Percentiles rank a stretch among this genome's conserved stretches.
These are phyloP conservation scores for Slavum lentiscoides DNA, from an alignment of 2,888 invertebrate genomes.

Conservation along the genomic window DNA sequence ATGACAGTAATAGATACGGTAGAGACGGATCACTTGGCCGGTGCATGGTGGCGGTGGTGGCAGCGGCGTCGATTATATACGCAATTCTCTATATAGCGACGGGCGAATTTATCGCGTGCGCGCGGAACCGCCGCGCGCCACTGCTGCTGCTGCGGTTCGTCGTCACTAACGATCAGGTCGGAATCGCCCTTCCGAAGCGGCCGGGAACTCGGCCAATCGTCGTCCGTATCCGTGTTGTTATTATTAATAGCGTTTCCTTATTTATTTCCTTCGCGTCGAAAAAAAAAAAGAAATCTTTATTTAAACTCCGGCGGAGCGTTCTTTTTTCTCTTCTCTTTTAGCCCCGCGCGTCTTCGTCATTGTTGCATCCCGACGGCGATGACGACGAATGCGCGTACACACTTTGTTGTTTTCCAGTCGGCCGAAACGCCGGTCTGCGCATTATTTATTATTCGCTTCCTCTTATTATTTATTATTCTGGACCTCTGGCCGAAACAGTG, in stretches of 20 bases:
- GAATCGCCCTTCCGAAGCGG: background rate
- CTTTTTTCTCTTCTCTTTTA: background rate
- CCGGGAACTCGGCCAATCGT: background rate
- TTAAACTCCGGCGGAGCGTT: background rate
- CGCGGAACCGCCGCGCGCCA: background rate
- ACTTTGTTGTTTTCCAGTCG: constrained; percentile 35
- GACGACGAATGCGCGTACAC: background rate
- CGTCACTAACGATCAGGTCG: no score
- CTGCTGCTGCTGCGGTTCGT: background rate
- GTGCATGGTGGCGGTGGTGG: background rate
- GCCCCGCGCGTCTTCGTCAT: background rate
- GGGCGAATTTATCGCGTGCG: background rate
- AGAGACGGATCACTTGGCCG: no score
- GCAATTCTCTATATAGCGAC: background rate
- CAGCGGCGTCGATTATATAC: background rate
- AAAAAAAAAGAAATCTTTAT: background rate
- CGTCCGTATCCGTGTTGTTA: background rate
- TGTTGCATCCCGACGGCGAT: background rate
- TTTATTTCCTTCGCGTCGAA: background rate
- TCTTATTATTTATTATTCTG: background rate
- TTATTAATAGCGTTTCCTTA: background rate
- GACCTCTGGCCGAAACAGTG: background rate
- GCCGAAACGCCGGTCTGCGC: constrained; percentile 1
- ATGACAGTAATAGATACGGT: background rate
- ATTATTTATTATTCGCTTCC: no score